These are phyloP conservation scores for Halcyon malimbica DNA, from an alignment of 2,113 vertebrate species.

Conservation along the genomic window DNA sequence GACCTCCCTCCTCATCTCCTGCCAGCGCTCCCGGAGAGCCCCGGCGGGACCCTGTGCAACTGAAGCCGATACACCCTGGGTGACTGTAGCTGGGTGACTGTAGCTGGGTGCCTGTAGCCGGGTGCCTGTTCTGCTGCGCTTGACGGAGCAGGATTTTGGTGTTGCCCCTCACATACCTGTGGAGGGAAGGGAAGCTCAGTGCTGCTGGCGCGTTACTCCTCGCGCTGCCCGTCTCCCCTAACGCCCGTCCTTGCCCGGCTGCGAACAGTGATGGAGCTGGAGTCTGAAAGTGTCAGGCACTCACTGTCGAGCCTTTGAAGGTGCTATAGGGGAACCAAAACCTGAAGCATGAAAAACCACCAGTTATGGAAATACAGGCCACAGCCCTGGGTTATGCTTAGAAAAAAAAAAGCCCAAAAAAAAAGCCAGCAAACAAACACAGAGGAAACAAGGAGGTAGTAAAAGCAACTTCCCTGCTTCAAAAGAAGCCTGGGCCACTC, in stretches of 20 bases:
- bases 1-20: background rate
- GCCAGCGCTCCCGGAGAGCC: background rate
- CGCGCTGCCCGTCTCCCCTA: background rate
- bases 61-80: rapidly evolving
- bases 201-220: too few species aligned
- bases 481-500: background rate
- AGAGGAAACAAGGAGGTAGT: background rate
- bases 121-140: background rate
- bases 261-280: background rate
- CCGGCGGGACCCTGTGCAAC: rapidly evolving
- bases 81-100: background rate
- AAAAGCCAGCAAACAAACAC: background rate
- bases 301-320: background rate
- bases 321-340: background rate
- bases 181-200: background rate
- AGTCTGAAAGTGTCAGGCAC: background rate
- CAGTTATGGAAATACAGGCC: background rate
- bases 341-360: background rate
- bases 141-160: background rate
- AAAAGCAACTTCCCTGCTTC: background rate
- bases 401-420: background rate
- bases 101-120: too few species aligned
- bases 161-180: rapidly evolving
- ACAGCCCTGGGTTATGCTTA: background rate
- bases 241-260: background rate